phyloP scores from a whole-genome alignment of 2,113 vertebrate species.

The Clarias macrocephalus region DNA sequence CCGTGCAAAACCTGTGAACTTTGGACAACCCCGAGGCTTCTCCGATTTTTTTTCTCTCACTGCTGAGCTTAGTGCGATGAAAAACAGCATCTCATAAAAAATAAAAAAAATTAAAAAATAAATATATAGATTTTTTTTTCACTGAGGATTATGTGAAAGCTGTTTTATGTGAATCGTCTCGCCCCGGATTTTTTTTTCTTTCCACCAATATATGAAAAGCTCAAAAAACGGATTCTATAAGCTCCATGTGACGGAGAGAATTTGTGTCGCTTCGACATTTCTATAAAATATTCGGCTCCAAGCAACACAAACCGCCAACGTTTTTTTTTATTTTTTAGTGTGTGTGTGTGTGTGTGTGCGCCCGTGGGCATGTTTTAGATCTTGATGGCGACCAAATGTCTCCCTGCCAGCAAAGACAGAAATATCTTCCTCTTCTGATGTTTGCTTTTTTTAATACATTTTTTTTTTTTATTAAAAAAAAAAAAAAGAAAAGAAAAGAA shows the following conservation, averaged over 20 bases:
- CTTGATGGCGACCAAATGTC: background rate
- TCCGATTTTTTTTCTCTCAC: background rate
- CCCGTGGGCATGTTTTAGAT: background rate
- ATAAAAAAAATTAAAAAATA: too few relatives aligned
- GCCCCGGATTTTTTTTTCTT: background rate
- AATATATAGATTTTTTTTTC: too few relatives aligned
- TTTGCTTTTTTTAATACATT: background rate
- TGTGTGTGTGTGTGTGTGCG: background rate
- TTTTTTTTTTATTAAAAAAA: background rate
- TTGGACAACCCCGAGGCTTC: background rate
- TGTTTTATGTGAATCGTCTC: background rate
- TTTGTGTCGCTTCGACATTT: background rate
- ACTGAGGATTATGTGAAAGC: conserved; percentile 2
- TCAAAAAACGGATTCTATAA: background rate
- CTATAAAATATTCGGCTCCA: background rate
- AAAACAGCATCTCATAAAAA: conserved; percentile 24
- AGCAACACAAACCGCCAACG: background rate
- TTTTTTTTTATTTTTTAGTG: background rate
- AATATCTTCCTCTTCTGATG: background rate
- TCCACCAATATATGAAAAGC: background rate
- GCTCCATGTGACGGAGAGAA: background rate
- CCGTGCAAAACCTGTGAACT: background rate
- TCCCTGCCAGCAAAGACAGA: background rate
- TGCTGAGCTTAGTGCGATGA: conserved; percentile 5
- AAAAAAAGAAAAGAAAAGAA: accelerated